phyloP scores from a whole-genome alignment of 2,797 vertebrate species.

The Micrastur ruficollis region DNA sequence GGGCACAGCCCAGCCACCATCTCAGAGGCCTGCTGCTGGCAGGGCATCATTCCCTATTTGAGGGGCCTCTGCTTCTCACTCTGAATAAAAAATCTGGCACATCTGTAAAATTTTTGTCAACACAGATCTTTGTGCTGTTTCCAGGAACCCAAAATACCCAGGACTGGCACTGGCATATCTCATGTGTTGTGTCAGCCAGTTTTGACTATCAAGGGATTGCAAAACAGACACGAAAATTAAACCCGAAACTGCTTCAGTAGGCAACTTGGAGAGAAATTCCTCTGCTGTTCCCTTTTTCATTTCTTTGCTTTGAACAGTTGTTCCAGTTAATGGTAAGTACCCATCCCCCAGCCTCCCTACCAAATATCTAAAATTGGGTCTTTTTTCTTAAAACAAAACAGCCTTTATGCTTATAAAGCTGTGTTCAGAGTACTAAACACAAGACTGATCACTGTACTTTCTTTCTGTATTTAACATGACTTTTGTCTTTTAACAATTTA shows the following conservation, averaged over 20 bases:
- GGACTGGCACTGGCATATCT: slow-evolving; percentile 28
- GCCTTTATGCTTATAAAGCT: slow-evolving; percentile 58
- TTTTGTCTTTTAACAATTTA: slow-evolving; percentile 53
- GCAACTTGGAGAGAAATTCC: neutral
- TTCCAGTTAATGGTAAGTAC: slow-evolving; percentile 26
- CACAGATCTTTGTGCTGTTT: slow-evolving; percentile 44
- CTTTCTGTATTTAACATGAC: slow-evolving; percentile 46
- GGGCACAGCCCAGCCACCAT: no score
- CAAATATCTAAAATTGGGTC: slow-evolving; percentile 33
- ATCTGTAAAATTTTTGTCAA: slow-evolving; percentile 49
- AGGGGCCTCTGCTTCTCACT: neutral
- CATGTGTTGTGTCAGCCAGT: slow-evolving; percentile 57
- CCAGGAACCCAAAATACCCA: slow-evolving; percentile 33
- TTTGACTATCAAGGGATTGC: slow-evolving; percentile 52
- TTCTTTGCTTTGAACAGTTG: slow-evolving; percentile 48
- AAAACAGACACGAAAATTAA: slow-evolving; percentile 41
- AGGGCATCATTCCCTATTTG: neutral
- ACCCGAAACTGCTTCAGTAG: slow-evolving; percentile 42
- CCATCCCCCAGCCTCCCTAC: neutral
- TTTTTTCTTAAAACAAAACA: slow-evolving; percentile 56
- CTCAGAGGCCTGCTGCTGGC: neutral
- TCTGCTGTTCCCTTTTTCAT: slow-evolving; percentile 19
- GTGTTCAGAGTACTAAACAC: slow-evolving; percentile 45
- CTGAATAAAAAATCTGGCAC: neutral
- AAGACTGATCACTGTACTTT: slow-evolving; percentile 51